Evolutionary conservation across 53 echinoderm and acorn worm genomes (phyloP), one percentile per base, ranked within the genome.

Genomic region (Astropecten irregularis): DNA sequence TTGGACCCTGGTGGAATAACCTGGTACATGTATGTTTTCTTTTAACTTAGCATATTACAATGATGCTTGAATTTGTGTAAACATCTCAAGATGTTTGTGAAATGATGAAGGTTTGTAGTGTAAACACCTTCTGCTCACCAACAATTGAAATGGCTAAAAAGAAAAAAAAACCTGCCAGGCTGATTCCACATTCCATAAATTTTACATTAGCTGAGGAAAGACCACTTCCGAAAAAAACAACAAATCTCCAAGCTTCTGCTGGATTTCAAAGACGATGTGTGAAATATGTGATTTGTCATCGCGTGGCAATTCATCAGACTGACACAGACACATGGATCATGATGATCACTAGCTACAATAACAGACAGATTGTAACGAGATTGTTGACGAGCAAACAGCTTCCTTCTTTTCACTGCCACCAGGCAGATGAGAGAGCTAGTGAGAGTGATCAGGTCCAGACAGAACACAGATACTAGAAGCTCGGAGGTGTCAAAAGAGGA

Each of bases 101-200:
- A n/a, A n/a, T n/a, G n/a, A n/a, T n/a, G n/a, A n/a, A n/a, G n/a
- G n/a, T n/a, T n/a, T n/a, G n/a, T n/a, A n/a, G n/a, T n/a, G n/a
- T n/a, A n/a, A n/a, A n/a, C n/a, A n/a, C n/a, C n/a, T n/a, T n/a
- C n/a, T n/a, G n/a, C n/a, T n/a, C n/a, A n/a, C n/a, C n/a, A n/a
- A n/a, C n/a, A n/a, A n/a, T n/a, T n/a, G n/a, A n/a, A n/a, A n/a
- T n/a, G n/a, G n/a, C n/a, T n/a, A n/a, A n/a, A n/a, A n/a, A n/a
- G n/a, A n/a, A n/a, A n/a, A n/a, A n/a, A n/a, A n/a, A n/a, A n/a
- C n/a, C n/a, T n/a, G n/a, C n/a, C n/a, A n/a, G n/a, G n/a, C n/a
- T 71, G 71, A 51, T 52, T 32, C 32, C 71, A 71, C 71, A 52
- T 71, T 71, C 71, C 71, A 27, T 14, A 20, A 49, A 71, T 71